phyloP scores from a whole-genome alignment of 2,888 invertebrate species.

The Scaptomyza tumidula region DNA sequence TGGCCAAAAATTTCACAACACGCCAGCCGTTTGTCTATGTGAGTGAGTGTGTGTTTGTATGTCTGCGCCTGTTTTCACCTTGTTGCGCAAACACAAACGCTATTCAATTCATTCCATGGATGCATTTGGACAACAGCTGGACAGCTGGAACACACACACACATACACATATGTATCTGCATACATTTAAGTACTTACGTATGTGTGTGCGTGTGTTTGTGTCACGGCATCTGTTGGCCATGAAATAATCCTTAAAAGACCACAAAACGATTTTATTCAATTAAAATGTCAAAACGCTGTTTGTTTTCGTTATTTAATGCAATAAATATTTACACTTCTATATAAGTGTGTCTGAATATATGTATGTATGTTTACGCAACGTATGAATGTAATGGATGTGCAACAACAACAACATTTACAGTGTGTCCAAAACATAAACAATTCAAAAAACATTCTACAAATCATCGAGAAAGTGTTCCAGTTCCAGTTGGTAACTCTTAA shows the following conservation, averaged over 20 bases:
- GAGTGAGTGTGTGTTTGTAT: neutral
- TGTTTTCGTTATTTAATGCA: constrained; percentile 78
- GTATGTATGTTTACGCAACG: constrained; percentile 21
- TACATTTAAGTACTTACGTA: constrained; percentile 17
- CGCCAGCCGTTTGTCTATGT: constrained; percentile 18
- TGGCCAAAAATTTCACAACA: constrained; percentile 31
- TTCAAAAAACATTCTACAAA: neutral
- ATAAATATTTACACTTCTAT: constrained; percentile 75
- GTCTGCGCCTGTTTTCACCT: constrained; percentile 66
- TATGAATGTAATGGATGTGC: neutral
- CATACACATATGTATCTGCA: neutral
- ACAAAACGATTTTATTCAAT: constrained; percentile 79
- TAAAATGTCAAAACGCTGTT: constrained; percentile 79
- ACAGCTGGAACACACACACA: constrained; percentile 29
- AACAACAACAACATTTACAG: constrained; percentile 1
- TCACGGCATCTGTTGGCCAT: constrained; percentile 67
- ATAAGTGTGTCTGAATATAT: neutral
- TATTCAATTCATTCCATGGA: constrained; percentile 72
- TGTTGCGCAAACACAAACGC: constrained; percentile 74
- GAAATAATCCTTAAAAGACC: constrained; percentile 79
- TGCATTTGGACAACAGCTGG: constrained; percentile 64
- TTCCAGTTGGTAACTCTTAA: neutral
- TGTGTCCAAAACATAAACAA: neutral
- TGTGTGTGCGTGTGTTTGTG: constrained; percentile 9
- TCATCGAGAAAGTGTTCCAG: neutral